Evolutionary conservation across 2,888 invertebrate genomes (phyloP), one percentile per base, ranked within the genome.

Genomic region (Troilus luridus): DNA sequence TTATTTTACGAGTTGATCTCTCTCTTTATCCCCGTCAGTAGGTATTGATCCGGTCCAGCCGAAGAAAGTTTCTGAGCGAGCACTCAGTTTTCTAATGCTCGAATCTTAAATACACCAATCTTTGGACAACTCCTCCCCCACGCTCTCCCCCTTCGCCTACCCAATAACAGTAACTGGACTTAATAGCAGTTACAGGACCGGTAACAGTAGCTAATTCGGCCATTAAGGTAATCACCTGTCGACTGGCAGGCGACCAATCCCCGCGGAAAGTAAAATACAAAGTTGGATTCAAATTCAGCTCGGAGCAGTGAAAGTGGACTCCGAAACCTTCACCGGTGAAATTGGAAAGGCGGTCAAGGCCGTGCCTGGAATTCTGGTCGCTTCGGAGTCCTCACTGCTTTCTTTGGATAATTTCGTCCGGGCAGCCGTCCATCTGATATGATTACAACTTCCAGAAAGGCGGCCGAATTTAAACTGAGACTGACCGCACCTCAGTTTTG

Each of bases 261-360:
- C 85, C 85, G 21, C 54, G 9, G 85, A 85, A 85, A 85, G 85
- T 85, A 85, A 85, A 85, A 85, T 54, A 85, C 85, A 85, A 85
- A 85, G n/a, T 21, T n/a, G n/a, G 56, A 85, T 85, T 56, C 85
- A 56, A 56, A 85, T 85, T 85, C 85, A 56, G 56, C 85, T 85
- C 56, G 21, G 85, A 85, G 85, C 56, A 85, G 85, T 85, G 85
- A 85, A 85, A 85, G 85, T 85, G 56, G 85, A 56, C n/a, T 5
- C 85, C 56, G 85, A 85, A 85, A 85, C 85, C 85, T 85, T 85
- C 85, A 81, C 54, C 54, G 56, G 85, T 85, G 85, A 85, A 85
- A 85, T 85, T 85, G 10, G 85, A 85, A 85, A 85, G 85, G 85
- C 85, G 85, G 85, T 85, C 85, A 85, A 85, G 85, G 85, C 54